A percentile compares a stretch with the other conserved stretches of the same genome.
phyloP scores from a whole-genome alignment of 2,888 invertebrate species.

The Patella pellucida region DNA sequence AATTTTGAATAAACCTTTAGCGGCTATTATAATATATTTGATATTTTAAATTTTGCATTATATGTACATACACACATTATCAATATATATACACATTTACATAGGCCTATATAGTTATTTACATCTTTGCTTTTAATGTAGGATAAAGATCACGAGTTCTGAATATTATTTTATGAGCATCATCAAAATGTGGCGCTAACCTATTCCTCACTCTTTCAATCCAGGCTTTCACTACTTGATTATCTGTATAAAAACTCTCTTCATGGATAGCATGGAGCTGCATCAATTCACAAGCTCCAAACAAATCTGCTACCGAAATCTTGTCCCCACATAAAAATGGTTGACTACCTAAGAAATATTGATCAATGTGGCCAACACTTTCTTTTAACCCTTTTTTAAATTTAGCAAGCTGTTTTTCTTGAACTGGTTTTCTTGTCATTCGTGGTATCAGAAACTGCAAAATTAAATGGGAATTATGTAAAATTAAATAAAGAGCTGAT shows the following conservation, averaged over 20 bases:
- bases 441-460: constrained; percentile 60
- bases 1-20: no score
- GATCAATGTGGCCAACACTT: constrained; percentile 49
- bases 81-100: no score
- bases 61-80: no score
- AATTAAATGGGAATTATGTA: constrained; percentile 10
- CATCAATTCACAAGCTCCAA: constrained; percentile 63
- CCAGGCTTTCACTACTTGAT: constrained; percentile 57
- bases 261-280: constrained; percentile 59
- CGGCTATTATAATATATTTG: no score
- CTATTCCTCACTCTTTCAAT: constrained; percentile 53
- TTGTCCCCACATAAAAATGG: constrained; percentile 58
- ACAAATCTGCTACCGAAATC: constrained; percentile 64
- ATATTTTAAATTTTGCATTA: no score
- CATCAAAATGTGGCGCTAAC: constrained; percentile 56
- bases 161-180: constrained; percentile 50
- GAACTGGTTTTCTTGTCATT: constrained; percentile 47
- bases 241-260: constrained; percentile 50
- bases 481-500: no score
- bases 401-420: constrained; percentile 50
- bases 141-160: constrained; percentile 40
- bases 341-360: constrained; percentile 55
- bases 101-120: not conserved
- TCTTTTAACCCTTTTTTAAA: constrained; percentile 39
- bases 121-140: not conserved